Evolutionary conservation across 2,888 invertebrate genomes (phyloP).

Genomic region (Glomeris marginata): DNA sequence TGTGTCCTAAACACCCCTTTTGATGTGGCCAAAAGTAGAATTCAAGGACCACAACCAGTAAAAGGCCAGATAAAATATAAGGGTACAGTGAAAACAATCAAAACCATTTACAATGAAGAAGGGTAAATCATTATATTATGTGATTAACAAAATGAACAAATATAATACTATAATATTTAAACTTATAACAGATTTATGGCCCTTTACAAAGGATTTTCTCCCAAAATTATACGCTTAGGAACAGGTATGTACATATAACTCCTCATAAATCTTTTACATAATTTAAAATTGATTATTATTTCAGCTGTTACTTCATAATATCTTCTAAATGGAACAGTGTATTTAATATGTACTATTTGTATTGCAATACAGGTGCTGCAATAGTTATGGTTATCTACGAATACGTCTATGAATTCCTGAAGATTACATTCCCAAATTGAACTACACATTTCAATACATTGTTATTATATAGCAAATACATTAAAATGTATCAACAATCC

Average conservation of each 20-base stretch:
- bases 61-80: slow-evolving; percentile 58
- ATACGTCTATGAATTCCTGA: slow-evolving; percentile 60
- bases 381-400: slow-evolving; percentile 90
- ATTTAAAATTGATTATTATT: no score
- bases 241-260: slow-evolving; percentile 40
- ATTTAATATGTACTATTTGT: no score
- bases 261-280: no score
- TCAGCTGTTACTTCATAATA: no score
- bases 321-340: no score
- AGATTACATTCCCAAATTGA: slow-evolving; percentile 31
- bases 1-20: slow-evolving; percentile 86
- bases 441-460: no score
- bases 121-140: slow-evolving; percentile 54
- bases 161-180: no score
- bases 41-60: slow-evolving; percentile 77
- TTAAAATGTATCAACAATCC: no score
- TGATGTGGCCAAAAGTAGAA: slow-evolving; percentile 89
- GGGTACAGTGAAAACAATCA: slow-evolving; percentile 55
- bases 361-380: slow-evolving; percentile 60
- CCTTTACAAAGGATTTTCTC: slow-evolving; percentile 78
- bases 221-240: slow-evolving; percentile 78
- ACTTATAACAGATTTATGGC: slow-evolving; percentile 65
- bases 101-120: slow-evolving; percentile 66
- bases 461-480: no score
- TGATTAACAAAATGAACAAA: no score